phyloP scores from a whole-genome alignment of 2,888 invertebrate species.

The Philereme vetulata region DNA sequence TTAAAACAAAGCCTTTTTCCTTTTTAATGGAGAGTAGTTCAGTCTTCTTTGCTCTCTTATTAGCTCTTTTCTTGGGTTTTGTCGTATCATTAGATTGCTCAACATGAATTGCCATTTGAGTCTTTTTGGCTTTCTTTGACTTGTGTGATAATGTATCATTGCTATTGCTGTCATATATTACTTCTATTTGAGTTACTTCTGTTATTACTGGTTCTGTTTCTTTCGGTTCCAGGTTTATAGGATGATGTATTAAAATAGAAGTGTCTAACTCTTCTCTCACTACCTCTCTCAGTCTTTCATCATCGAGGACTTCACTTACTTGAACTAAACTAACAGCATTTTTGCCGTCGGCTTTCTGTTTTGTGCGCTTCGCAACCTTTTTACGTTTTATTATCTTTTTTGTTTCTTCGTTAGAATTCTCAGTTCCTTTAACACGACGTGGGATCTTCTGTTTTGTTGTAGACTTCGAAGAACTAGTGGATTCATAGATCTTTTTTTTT shows the following conservation, averaged over 20 bases:
- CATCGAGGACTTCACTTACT: constrained; percentile 34
- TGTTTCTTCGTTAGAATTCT: constrained; percentile 43
- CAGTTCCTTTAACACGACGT: constrained; percentile 40
- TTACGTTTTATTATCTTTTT: constrained; percentile 37
- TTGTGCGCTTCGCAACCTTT: constrained; percentile 29
- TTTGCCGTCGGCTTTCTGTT: constrained; percentile 21
- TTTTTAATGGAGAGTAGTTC: constrained; percentile 31
- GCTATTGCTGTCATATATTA: constrained; percentile 3
- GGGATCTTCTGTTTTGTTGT: constrained; percentile 27
- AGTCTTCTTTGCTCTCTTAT: constrained; percentile 29
- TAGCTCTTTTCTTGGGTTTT: constrained; percentile 14
- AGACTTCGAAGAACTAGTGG: constrained; percentile 46
- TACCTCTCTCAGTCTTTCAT: constrained; percentile 63
- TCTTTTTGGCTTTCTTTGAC: constrained; percentile 24
- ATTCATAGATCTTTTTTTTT: constrained; percentile 45
- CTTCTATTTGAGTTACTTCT: constrained; percentile 10
- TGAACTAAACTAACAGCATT: constrained; percentile 24
- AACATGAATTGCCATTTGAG: constrained; percentile 1
- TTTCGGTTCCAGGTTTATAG: constrained; percentile 18
- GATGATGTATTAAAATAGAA: constrained; percentile 47
- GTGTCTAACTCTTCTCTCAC: constrained; percentile 52
- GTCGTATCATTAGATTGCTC: background rate
- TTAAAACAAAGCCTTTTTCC: constrained; percentile 28
- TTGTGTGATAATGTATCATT: constrained; percentile 32
- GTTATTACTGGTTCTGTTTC: constrained; percentile 45